Base-by-base conservation (phyloP, 2,888 invertebrate genomes). In the Dasysyrphus tricinctus region DNA sequence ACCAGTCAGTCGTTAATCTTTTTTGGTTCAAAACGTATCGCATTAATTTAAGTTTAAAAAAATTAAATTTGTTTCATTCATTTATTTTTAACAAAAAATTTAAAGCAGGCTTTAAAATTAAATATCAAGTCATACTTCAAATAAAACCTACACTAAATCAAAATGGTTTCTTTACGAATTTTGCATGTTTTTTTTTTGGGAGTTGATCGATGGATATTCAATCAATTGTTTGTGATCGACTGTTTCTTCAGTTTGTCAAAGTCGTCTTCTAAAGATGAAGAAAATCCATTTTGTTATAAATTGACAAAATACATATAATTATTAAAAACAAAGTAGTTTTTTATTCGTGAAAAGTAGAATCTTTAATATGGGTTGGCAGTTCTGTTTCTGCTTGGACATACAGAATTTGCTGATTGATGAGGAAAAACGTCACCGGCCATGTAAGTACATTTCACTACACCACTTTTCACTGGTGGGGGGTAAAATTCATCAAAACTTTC, bases 61-160 rank as follows among this genome's bases (percentile, higher is more conserved):
- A 47, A 54, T 29, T 82, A 19, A 83, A 59, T 73, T 85, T 67
- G 32, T 65, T 74, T 77, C 54, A 44, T 70, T 69, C 24, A 61
- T 8, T 16, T 24, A 34, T 80, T 57, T 57, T 57, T 42, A 73
- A 61, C 14, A 49, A 49, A 11, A 39, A 51, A 73, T 74, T 77
- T 80, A 78, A 80, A 84, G 84, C 84, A 74, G 84, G 84, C 85
- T 69, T 85, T 85, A 82, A 82, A 74, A 72, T 47, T 49, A 34
- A 65, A 19, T 65, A 16, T 34, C 37, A 67, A 49, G 19, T 67
- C 32, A 7, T 37, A 32, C 34, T 67, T 67, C 0, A 67, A 49
- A 32, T 19, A 19, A 3, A 6, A 3, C 14, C 14, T 54, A 14
- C 5, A 29, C 5, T 12, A 24, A 24, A 54, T 7, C 11, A 54